Evolutionary conservation across 1,140 invertebrate species (phyloP), one percentile per base, ranked within the genome.

Genomic region (Phthorimaea operculella): DNA sequence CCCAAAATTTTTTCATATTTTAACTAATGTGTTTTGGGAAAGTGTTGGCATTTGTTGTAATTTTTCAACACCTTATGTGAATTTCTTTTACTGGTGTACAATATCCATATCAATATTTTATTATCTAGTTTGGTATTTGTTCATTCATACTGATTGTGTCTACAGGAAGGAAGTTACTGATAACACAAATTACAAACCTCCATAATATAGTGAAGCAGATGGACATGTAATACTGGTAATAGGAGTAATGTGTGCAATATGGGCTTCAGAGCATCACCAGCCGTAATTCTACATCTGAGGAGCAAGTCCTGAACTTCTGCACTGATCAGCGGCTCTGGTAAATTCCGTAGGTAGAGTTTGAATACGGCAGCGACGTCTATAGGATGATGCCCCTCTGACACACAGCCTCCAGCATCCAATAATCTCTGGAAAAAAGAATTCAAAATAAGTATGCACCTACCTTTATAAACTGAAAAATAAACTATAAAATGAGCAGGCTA

Each of bases 311-410:
- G 93, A 54, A 84, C 87, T 63, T 86, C 83, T 66, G 79, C 77
- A 72, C 81, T 85, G 55, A 96, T 92, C 12, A 96, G 83, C 2
- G 94, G 94, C 60, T 96, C 93, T 6, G 94, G 94, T 33, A 96
- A 77, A 66, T 92, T 90, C 50, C 94, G 85, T 42, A 96, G 90
- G 70, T 95, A 96, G 45, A 91, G 89, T 72, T 96, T 96, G 10
- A 96, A 81, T 45, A 94, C 88, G 81, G 90, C 92, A 7, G 94
- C 93, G 9, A 95, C 89, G 86, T 96, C 94, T 64, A 94, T 90
- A 0, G 92, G 90, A 75, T 94, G 89, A 69, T 90, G 87, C 2
- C 90, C 88, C 16, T 90, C 87, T 18, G 88, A 88, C 21, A 92
- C 82, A 52, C 78, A 82, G 21, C 87, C 88, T 15, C 91, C 92